These are phyloP conservation scores for Tinea semifulvella DNA, from an alignment of 2,888 invertebrate species.

Conservation along the genomic window DNA sequence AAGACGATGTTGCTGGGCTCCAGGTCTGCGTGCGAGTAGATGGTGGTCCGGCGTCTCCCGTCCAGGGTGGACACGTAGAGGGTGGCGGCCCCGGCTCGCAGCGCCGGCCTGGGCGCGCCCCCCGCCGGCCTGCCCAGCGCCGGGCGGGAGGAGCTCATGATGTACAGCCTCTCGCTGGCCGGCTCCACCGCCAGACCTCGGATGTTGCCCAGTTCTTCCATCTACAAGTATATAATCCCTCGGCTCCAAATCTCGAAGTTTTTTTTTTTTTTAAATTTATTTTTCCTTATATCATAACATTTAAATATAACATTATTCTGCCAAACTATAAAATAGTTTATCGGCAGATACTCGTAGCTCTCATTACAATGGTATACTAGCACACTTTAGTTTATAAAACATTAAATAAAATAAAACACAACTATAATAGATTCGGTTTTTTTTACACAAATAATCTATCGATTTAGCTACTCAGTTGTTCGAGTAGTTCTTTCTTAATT, in stretches of 20 bases:
- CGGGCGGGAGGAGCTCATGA: conserved; percentile 61
- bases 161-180: conserved; percentile 73
- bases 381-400: too few relatives aligned
- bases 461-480: too few relatives aligned
- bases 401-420: too few relatives aligned
- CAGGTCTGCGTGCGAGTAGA: conserved; percentile 56
- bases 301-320: too few relatives aligned
- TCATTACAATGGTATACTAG: too few relatives aligned
- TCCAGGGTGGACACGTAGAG: conserved; percentile 62
- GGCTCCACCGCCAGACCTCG: conserved; percentile 81
- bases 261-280: too few relatives aligned
- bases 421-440: background rate
- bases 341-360: background rate
- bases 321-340: too few relatives aligned
- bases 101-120: conserved; percentile 19
- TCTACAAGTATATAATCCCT: too few relatives aligned
- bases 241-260: too few relatives aligned
- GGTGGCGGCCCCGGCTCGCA: conserved; percentile 23
- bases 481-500: too few relatives aligned
- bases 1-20: conserved; percentile 78
- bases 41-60: conserved; percentile 63
- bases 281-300: too few relatives aligned
- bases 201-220: conserved; percentile 68
- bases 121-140: conserved; percentile 9
- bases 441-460: background rate